These are phyloP conservation scores for Eutrigla gurnardus DNA, from an alignment of 2,797 vertebrate species.

Conservation along the genomic window DNA sequence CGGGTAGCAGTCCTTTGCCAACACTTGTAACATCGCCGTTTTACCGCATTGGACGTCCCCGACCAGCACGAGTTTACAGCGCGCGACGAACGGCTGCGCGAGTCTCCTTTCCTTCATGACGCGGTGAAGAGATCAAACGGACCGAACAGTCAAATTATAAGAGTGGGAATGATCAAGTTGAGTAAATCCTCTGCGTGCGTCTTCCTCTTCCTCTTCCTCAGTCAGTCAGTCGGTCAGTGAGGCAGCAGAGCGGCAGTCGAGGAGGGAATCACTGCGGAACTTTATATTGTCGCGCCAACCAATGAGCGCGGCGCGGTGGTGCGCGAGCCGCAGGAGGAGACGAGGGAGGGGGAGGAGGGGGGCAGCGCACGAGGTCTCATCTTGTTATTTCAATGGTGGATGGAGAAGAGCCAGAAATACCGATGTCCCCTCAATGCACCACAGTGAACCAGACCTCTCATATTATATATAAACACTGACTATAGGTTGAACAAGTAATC, in stretches of 20 bases:
- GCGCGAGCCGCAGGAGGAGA: conserved; percentile 22
- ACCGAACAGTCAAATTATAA: no score
- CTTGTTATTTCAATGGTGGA: background rate
- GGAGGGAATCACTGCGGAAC: conserved; percentile 71
- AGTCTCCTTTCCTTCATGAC: conserved; percentile 92
- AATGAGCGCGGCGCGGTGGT: conserved; percentile 72
- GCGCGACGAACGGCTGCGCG: conserved; percentile 87
- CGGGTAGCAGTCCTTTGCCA: conserved; percentile 96
- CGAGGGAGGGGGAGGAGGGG: conserved; percentile 16
- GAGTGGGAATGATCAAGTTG: background rate
- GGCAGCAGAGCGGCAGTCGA: conserved; percentile 33
- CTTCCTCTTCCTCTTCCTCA: background rate
- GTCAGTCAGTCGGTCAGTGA: background rate
- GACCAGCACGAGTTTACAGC: conserved; percentile 95
- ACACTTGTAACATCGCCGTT: conserved; percentile 96
- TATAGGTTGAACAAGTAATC: background rate
- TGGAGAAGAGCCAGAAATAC: background rate
- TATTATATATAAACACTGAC: no score
- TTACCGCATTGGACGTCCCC: conserved; percentile 97
- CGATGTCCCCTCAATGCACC: conserved; percentile 1
- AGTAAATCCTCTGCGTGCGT: conserved; percentile 8
- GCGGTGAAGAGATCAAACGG: background rate
- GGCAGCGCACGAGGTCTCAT: conserved; percentile 20
- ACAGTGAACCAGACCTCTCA: background rate
- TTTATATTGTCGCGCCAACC: conserved; percentile 81